Evolutionary conservation across 2,888 invertebrate genomes (phyloP).

Genomic region (Andrena trimmerana): DNA sequence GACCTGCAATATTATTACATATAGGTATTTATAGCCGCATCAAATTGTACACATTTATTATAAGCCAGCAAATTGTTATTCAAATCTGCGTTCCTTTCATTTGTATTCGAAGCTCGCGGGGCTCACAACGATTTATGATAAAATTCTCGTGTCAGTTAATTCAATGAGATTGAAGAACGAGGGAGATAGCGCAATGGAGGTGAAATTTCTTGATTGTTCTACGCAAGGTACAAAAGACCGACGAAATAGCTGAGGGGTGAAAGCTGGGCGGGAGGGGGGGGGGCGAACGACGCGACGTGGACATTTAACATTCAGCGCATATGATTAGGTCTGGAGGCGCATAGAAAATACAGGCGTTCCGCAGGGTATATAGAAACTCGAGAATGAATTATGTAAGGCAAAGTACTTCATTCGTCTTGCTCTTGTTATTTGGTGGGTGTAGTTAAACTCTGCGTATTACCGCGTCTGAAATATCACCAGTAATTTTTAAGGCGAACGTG

Average conservation of each 20-base stretch:
- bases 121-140: slow-evolving; percentile 38
- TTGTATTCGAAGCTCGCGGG: slow-evolving; percentile 1
- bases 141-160: slow-evolving; percentile 48
- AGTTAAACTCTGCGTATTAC: slow-evolving; percentile 81
- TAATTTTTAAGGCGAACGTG: slow-evolving; percentile 81
- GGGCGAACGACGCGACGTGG: slow-evolving; percentile 63
- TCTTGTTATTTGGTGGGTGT: slow-evolving; percentile 82
- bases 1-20: too few species aligned
- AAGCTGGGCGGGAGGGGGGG: slow-evolving; percentile 14
- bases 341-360: slow-evolving; percentile 70
- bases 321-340: slow-evolving; percentile 77
- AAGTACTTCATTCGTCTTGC: slow-evolving; percentile 83
- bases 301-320: slow-evolving; percentile 79
- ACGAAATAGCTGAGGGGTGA: slow-evolving; percentile 33
- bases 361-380: slow-evolving; percentile 71
- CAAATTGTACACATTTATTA: background rate
- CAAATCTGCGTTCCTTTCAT: slow-evolving; percentile 14
- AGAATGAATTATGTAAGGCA: slow-evolving; percentile 82
- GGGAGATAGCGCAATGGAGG: slow-evolving; percentile 31
- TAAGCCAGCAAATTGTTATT: background rate
- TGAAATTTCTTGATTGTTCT: slow-evolving; percentile 40
- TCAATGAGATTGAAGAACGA: slow-evolving; percentile 34
- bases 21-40: too few species aligned
- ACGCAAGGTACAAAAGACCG: slow-evolving; percentile 39
- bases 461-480: slow-evolving; percentile 79